Base-by-base conservation (phyloP, 1,140 invertebrate species). In the Drosophila equinoxialis region DNA sequence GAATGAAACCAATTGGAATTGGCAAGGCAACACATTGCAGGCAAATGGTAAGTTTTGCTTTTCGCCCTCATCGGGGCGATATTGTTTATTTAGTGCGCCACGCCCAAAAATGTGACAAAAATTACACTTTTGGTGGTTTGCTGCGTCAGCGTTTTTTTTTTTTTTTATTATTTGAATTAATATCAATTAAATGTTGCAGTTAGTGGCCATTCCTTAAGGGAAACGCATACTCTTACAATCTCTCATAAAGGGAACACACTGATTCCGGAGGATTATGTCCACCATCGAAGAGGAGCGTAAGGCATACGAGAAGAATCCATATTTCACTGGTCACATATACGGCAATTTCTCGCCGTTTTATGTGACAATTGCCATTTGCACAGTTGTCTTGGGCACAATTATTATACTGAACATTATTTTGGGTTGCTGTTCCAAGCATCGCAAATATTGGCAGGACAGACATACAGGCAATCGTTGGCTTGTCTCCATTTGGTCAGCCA, bases 391-490 rank as follows among this genome's bases (percentile, higher is more conserved):
- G 39, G 93, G 94, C 13, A 91, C 94, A 20, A 93, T 97, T 41
- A 93, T 97, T 60, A 93, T 96, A 65, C 81, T 97, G 35, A 97
- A 97, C 83, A 92, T 97, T 58, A 94, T 95, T 51, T 94, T 96
- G 65, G 95, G 95, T 81, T 97, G 96, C 90, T 97, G 96, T 86
- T 97, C 96, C 2, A 94, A 94, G 74, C 95, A 97, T 89, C 95
- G 94, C 45, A 92, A 94, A 39, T 97, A 97, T 77, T 97, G 96
- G 97, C 94, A 95, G 61, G 95, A 97, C 91, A 94, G 95, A 79
- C 95, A 97, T 83, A 97, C 97, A 73, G 96, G 96, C 39, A 97
- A 97, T 92, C 95, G 96, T 78, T 97, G 95, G 95, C 93, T 97
- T 65, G 94, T 96, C 10, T 96, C 96, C 7, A 93, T 97, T 83